Percentiles rank a stretch among this genome's conserved stretches.
Conservation (phyloP, 2,888 invertebrate species). For the Eristalinus aeneus region DNA sequence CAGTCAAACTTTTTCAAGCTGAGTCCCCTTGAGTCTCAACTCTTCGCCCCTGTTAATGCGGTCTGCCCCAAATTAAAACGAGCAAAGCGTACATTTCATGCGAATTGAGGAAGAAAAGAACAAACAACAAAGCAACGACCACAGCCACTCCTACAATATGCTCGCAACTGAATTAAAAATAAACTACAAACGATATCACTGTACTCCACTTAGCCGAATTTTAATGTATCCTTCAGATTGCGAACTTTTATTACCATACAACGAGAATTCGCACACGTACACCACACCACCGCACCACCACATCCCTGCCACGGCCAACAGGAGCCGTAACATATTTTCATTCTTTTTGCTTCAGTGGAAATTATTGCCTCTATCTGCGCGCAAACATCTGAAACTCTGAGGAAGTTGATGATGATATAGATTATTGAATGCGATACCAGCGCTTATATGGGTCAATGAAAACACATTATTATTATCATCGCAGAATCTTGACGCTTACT, state of each 20-base stretch:
- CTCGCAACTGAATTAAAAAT: neutral
- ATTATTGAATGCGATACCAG: constrained; percentile 4
- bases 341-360: neutral
- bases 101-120: neutral
- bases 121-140: neutral
- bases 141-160: neutral
- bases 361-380: neutral
- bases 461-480: constrained; percentile 26
- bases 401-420: neutral
- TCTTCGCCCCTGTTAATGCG: neutral
- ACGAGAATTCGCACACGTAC: neutral
- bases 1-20: neutral
- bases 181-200: neutral
- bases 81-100: neutral
- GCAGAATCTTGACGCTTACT: constrained; percentile 34
- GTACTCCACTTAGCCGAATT: neutral
- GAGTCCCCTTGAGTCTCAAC: neutral
- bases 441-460: constrained; percentile 17
- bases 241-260: neutral
- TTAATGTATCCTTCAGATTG: neutral
- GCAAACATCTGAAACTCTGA: neutral
- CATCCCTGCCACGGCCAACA: neutral
- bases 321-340: neutral
- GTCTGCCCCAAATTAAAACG: neutral
- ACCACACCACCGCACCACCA: too few species aligned